Conservation (phyloP, 2,797 vertebrate species). For the Pteronotus mesoamericanus region DNA sequence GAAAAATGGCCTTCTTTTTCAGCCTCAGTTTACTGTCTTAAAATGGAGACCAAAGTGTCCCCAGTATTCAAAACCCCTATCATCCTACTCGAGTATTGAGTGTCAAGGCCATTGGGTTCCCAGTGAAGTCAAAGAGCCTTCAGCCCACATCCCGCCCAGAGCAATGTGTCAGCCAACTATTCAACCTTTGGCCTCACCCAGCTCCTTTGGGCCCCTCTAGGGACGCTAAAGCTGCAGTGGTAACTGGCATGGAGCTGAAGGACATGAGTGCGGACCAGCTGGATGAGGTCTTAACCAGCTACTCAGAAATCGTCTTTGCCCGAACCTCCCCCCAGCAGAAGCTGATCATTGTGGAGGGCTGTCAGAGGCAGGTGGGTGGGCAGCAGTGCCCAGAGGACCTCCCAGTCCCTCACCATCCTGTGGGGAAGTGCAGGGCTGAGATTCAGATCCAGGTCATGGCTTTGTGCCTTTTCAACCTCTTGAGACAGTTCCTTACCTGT, state of each 20-base stretch:
- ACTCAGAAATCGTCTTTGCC: conserved; percentile 85
- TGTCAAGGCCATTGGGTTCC: not conserved
- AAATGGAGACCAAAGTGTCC: not conserved
- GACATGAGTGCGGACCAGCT: conserved; percentile 83
- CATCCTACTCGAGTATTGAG: not conserved
- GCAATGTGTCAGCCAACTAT: not conserved
- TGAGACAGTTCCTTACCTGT: not conserved
- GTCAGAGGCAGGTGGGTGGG: conserved; percentile 84
- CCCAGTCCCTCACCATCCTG: not conserved
- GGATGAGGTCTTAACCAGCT: conserved; percentile 80
- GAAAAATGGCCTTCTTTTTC: not conserved
- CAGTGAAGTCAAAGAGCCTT: not conserved
- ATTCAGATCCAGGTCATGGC: not conserved
- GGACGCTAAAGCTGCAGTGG: conserved; percentile 83
- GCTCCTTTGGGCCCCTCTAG: conserved; percentile 63
- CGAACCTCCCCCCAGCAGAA: conserved; percentile 87
- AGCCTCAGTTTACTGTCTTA: not conserved
- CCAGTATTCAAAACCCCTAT: not conserved
- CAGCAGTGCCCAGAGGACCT: not conserved
- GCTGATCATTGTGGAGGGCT: conserved; percentile 86
- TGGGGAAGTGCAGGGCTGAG: not conserved
- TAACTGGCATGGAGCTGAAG: conserved; percentile 85
- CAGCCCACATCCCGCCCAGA: not conserved
- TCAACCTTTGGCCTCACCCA: not conserved
- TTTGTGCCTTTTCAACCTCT: not conserved